Evolutionary conservation across 2,113 vertebrate species (phyloP), one percentile per base, ranked within the genome.

Genomic region (Ictalurus punctatus): DNA sequence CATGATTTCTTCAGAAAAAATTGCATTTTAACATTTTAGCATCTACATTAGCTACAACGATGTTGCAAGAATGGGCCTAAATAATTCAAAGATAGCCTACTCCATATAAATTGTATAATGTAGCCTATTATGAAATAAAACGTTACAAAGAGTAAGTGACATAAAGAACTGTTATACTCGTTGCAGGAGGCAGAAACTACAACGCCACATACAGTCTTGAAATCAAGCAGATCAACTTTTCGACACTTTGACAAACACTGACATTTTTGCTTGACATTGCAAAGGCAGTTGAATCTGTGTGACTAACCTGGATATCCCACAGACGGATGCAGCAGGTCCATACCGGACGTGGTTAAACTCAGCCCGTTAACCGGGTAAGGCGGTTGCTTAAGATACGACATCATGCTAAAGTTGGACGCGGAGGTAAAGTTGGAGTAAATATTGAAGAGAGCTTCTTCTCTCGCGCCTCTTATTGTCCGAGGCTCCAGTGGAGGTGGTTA

Each of bases 351-450:
- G 93, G 97, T 98, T 95, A 99, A 96, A 90, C 98, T 98, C 94
- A 99, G 96, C 89, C 98, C 98, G 95, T 99, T 99, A 95, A 99
- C 97, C 91, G 98, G 96, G 71, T 99, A 99, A 95, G 98, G 97
- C 93, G 98, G 97, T 96, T 99, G 98, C 96, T 99, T 99, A 94
- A 99, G 95, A 96, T 99, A 99, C 95, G 98, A 98, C 98, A 99
- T 99, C 98, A 99, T 99, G 96, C 96, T 98, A 97, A 97, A 96
- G 92, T 96, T 96, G 93, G 94, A 91, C 90, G 82, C 94, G 92
- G 94, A 94, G 92, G 92, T 95, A 92, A 96, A 96, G 94, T 96
- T 95, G 96, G 95, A 95, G 89, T 94, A 95, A 95, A 95, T 94
- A 79, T 92, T 94, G 95, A 93, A 95, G 94, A 93, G 48, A 56